Evolutionary conservation across 2,888 invertebrate genomes (phyloP).

Genomic region (Agriotes lineatus): DNA sequence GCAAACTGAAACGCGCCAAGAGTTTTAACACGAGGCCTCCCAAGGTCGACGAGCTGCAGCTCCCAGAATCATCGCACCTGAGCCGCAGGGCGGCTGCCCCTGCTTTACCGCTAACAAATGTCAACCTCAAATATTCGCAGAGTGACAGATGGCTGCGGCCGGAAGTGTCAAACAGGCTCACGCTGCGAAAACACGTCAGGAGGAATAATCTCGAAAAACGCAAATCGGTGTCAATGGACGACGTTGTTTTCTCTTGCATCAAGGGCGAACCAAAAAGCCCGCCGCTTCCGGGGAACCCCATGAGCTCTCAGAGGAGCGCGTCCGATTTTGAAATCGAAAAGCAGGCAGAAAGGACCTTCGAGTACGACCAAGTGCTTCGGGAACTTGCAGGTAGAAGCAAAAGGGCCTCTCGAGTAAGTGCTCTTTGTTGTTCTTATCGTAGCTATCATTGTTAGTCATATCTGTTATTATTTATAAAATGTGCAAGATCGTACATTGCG

Average conservation of each 20-base stretch:
- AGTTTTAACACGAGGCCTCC: slow-evolving; percentile 31
- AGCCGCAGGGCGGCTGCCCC: slow-evolving; percentile 4
- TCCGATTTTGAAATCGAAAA: slow-evolving; percentile 29
- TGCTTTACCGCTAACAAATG: neutral
- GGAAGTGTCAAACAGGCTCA: slow-evolving; percentile 5
- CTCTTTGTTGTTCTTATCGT: slow-evolving; percentile 5
- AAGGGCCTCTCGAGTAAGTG: slow-evolving; percentile 18
- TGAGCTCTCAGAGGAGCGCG: slow-evolving; percentile 1
- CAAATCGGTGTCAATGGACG: slow-evolving; percentile 38
- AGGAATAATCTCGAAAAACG: slow-evolving; percentile 36
- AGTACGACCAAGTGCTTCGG: slow-evolving; percentile 17
- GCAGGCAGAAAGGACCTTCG: neutral
- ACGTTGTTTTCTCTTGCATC: slow-evolving; percentile 18
- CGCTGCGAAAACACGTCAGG: slow-evolving; percentile 1
- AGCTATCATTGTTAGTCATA: neutral
- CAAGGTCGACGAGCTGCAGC: neutral
- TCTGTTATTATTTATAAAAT: neutral
- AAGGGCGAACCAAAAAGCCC: neutral
- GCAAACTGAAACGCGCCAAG: slow-evolving; percentile 32
- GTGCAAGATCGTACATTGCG: neutral
- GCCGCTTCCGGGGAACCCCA: neutral
- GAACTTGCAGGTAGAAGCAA: slow-evolving; percentile 14
- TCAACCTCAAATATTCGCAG: slow-evolving; percentile 17
- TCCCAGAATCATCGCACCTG: slow-evolving; percentile 31
- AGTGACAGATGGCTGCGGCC: slow-evolving; percentile 3